phyloP scores from a whole-genome alignment of 1,140 invertebrate species.

The Drosophila simulans region DNA sequence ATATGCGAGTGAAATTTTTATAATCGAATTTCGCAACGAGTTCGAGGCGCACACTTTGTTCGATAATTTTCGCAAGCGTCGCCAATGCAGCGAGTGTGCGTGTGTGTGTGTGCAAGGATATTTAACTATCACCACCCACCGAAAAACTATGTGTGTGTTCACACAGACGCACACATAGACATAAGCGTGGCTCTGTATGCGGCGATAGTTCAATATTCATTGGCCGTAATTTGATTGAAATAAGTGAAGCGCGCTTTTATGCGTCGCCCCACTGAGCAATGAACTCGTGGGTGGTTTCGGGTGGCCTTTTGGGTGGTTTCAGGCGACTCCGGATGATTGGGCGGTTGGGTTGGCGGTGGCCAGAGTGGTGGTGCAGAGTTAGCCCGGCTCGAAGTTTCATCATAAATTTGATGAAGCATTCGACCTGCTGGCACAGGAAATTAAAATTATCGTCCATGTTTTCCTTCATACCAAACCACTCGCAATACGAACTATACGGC shows the following conservation, averaged over 20 bases:
- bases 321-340: no score
- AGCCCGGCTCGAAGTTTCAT: constrained; percentile 44
- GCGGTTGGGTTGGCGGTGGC: not conserved
- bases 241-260: constrained; percentile 79
- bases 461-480: constrained; percentile 13
- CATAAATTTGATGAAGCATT: constrained; percentile 75
- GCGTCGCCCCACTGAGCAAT: constrained; percentile 73
- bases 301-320: not conserved
- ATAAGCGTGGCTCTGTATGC: constrained; percentile 28
- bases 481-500: not conserved
- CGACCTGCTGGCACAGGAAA: constrained; percentile 61
- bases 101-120: not conserved
- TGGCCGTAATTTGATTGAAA: constrained; percentile 81
- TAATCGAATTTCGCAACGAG: constrained; percentile 34
- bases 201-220: constrained; percentile 79
- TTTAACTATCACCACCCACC: constrained; percentile 19
- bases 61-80: constrained; percentile 23
- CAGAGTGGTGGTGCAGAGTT: constrained; percentile 4
- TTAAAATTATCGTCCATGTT: constrained; percentile 73
- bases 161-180: constrained; percentile 9
- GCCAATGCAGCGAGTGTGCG: not conserved
- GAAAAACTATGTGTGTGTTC: constrained; percentile 49
- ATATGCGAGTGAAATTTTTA: constrained; percentile 39
- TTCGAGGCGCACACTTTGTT: constrained; percentile 21
- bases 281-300: constrained; percentile 13